Conservation (phyloP, 2,888 invertebrate species). For the Euplexia lucipara region DNA sequence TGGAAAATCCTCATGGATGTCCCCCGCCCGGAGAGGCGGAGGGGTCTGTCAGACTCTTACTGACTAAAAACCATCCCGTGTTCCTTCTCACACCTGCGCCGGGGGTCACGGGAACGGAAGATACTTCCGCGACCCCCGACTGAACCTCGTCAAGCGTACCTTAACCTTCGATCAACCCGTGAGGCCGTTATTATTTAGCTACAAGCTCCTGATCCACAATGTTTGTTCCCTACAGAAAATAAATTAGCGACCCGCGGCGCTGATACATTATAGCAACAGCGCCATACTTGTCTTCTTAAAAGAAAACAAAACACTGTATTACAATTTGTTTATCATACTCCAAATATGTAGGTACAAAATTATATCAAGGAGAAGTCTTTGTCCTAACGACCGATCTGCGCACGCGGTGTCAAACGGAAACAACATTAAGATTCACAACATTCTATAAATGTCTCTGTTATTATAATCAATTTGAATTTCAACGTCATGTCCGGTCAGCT, state of each 20-base stretch:
- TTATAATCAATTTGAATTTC: slow-evolving; percentile 51
- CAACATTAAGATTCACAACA: slow-evolving; percentile 22
- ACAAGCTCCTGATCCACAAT: too few species aligned
- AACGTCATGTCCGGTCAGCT: slow-evolving; percentile 31
- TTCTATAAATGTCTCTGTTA: slow-evolving; percentile 33
- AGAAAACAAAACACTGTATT: slow-evolving; percentile 1
- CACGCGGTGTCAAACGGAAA: slow-evolving; percentile 19
- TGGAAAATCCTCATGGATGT: too few species aligned
- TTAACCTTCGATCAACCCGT: too few species aligned
- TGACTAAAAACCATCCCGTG: too few species aligned
- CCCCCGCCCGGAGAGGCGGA: too few species aligned
- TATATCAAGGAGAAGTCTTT: slow-evolving; percentile 39
- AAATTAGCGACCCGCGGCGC: not conserved
- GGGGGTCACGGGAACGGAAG: too few species aligned
- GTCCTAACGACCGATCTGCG: slow-evolving; percentile 30
- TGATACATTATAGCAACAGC: not conserved
- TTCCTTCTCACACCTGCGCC: too few species aligned
- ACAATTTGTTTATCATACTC: not conserved
- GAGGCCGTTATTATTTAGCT: too few species aligned
- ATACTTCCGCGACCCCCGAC: too few species aligned
- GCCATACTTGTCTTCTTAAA: not conserved
- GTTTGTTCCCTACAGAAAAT: too few species aligned
- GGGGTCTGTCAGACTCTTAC: too few species aligned
- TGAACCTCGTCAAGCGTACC: too few species aligned
- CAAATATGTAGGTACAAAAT: slow-evolving; percentile 2